Evolutionary conservation across 1,140 invertebrate species (phyloP).

Genomic region (Caenorhabditis remanei): DNA sequence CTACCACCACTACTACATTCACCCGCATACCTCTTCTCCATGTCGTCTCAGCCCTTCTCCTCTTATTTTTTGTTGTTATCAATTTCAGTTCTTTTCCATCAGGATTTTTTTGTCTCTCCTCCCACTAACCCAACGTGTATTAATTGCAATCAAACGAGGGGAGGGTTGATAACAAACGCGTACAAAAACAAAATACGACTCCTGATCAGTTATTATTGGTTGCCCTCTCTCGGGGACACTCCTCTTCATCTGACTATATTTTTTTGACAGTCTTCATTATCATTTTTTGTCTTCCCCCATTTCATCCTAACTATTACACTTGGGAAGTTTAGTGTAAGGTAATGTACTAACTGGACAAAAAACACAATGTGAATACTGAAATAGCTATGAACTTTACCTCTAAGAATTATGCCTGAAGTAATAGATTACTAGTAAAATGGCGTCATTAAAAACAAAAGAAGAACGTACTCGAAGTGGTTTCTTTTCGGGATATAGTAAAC

Average conservation of each 20-base stretch:
- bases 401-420: too few species aligned
- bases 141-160: neutral
- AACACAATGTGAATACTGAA: too few species aligned
- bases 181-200: conserved; percentile 33
- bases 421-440: too few species aligned
- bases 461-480: neutral
- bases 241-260: neutral
- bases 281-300: neutral
- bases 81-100: conserved; percentile 33
- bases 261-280: conserved; percentile 1
- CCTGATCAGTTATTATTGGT: conserved; percentile 40
- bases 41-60: neutral
- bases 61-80: conserved; percentile 28
- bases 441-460: neutral
- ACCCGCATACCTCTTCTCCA: neutral
- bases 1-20: neutral
- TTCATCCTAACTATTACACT: too few species aligned
- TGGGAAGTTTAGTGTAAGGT: too few species aligned
- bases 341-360: too few species aligned
- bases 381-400: too few species aligned
- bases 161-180: conserved; percentile 33
- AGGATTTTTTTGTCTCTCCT: conserved; percentile 8
- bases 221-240: neutral
- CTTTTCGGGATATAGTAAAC: neutral
- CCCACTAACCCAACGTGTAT: neutral